These are phyloP conservation scores for Metaphire vulgaris DNA, from an alignment of 1,140 invertebrate genomes.

Conservation along the genomic window DNA sequence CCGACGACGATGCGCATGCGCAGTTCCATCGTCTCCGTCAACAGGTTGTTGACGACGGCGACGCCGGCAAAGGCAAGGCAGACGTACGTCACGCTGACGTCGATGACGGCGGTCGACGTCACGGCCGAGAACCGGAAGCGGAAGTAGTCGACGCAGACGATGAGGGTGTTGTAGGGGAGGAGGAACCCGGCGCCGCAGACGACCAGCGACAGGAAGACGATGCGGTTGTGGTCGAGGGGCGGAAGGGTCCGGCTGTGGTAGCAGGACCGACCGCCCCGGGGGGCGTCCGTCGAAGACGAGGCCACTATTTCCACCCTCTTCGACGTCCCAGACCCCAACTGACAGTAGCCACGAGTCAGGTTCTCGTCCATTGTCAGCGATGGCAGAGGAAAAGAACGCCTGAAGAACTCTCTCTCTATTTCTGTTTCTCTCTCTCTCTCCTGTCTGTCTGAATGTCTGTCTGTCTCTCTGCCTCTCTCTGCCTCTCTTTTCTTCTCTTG, in stretches of 20 bases:
- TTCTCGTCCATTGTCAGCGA: neutral
- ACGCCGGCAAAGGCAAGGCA: neutral
- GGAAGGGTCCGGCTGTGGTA: neutral
- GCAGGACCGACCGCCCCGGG: neutral
- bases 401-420: neutral
- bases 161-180: slow-evolving; percentile 84
- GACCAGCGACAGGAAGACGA: slow-evolving; percentile 71
- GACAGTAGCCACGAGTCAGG: neutral
- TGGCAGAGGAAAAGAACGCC: neutral
- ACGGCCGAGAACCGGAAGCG: neutral
- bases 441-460: neutral
- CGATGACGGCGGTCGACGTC: neutral
- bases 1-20: neutral
- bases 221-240: slow-evolving; percentile 56
- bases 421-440: neutral
- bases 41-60: neutral
- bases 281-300: neutral
- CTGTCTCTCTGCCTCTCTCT: neutral
- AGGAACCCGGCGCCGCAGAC: slow-evolving; percentile 82
- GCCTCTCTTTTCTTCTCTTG: neutral
- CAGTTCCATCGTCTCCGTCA: neutral
- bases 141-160: slow-evolving; percentile 79
- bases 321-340: neutral
- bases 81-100: neutral
- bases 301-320: neutral